Base-by-base conservation (phyloP, 2,797 vertebrate genomes). In the Microchirus variegatus region DNA sequence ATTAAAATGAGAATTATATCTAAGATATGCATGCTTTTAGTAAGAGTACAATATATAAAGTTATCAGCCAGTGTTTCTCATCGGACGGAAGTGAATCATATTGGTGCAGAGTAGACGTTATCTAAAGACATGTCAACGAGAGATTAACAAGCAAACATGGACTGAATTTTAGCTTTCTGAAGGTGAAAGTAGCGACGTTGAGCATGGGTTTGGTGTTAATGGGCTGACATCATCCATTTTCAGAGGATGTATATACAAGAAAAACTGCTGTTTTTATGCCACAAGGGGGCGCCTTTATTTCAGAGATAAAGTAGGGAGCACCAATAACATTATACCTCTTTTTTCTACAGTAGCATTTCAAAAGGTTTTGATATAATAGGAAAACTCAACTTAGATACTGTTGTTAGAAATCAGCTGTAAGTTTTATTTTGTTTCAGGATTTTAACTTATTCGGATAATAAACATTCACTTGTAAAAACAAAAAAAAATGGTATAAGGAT, bases 291-390 rank as follows among this genome's bases (percentile, higher is more conserved):
- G 75, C 81, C 86, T 83, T 83, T 86, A 84, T 90, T 84, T 83
- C 83, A 90, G 85, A 90, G 81, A 84, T 76, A 78, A 77, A 75
- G 75, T 90, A 83, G 81, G 80, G 76, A 90, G 83, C 86, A 88
- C 90, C 84, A 78, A 88, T 90, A 91, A 91, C 90, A 90, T 87
- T 89, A 90, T 93, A 93, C 92, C 91, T 93, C 92, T 90, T 92
- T 94, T 91, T 93, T 93, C 85, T 93, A 94, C 81, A 90, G 81
- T 90, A 90, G 85, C 86, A 89, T 92, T 93, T 93, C 79, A 90
- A 80, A 87, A 84, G 77, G 78, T 91, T 93, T 92, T 90, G 87
- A 91, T 93, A 92, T 83, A 70, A 86, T 78, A 67, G 86, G 83
- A 44, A 44, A 74, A 90, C 80, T 89, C 80, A 84, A 88, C 80